Evolutionary conservation across 64 coral and sea anemone species (phyloP).

Genomic region (Cladopsammia gracilis): DNA sequence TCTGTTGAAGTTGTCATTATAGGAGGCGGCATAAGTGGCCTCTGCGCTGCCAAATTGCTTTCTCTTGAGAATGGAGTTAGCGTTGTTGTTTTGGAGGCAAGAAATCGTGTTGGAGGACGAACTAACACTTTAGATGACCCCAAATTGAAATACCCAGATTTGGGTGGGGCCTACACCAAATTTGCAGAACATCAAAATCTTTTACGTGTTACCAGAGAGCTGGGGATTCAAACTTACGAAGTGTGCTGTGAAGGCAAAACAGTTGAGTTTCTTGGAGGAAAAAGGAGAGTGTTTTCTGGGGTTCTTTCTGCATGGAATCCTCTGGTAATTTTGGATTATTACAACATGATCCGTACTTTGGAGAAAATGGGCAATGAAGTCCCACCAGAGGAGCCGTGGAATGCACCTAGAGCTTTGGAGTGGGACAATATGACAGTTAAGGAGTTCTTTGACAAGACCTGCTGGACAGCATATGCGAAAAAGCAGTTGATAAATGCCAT

Average conservation of each 20-base stretch:
- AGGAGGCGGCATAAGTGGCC: conserved; percentile 87
- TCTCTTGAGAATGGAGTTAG: conserved; percentile 52
- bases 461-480: conserved; percentile 88
- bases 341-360: conserved; percentile 70
- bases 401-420: conserved; percentile 66
- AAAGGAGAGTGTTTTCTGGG: conserved; percentile 62
- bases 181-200: conserved; percentile 83
- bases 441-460: conserved; percentile 89
- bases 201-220: conserved; percentile 86
- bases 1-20: conserved; percentile 77
- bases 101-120: conserved; percentile 92
- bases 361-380: conserved; percentile 78
- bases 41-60: conserved; percentile 86
- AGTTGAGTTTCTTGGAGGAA: conserved; percentile 81
- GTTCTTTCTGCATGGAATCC: conserved; percentile 88
- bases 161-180: conserved; percentile 77
- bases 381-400: conserved; percentile 78
- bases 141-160: conserved; percentile 76
- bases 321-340: conserved; percentile 89
- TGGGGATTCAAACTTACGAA: conserved; percentile 85
- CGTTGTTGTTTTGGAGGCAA: conserved; percentile 78
- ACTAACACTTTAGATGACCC: conserved; percentile 84
- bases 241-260: conserved; percentile 71
- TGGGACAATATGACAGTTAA: conserved; percentile 94
- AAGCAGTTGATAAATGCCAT: conserved; percentile 87